A percentile compares a stretch with the other conserved stretches of the same genome.
These are phyloP conservation scores for Margaritifera margaritifera DNA, from an alignment of 2,888 invertebrate genomes.

Conservation along the genomic window DNA sequence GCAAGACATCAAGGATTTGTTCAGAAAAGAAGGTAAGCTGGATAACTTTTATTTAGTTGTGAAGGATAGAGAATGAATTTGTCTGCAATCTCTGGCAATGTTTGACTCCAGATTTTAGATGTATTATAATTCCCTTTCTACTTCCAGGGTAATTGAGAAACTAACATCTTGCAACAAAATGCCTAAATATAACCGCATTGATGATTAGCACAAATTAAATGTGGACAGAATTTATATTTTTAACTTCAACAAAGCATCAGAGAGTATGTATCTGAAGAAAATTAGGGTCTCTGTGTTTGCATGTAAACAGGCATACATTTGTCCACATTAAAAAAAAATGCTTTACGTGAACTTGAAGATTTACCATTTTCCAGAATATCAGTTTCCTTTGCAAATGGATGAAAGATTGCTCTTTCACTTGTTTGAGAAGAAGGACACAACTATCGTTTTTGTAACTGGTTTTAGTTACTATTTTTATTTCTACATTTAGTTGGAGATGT, in stretches of 20 bases:
- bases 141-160: too few species aligned
- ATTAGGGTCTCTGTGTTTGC: background rate
- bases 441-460: too few species aligned
- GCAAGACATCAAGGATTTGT: constrained; percentile 97
- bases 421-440: too few species aligned
- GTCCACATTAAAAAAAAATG: too few species aligned
- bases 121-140: background rate
- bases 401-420: too few species aligned
- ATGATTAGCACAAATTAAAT: too few species aligned
- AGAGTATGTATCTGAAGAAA: background rate
- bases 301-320: background rate
- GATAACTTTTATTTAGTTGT: background rate
- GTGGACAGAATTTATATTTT: too few species aligned
- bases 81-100: background rate
- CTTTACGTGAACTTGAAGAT: too few species aligned
- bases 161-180: too few species aligned
- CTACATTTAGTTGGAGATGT: constrained; percentile 86
- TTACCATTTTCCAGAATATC: background rate
- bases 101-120: background rate
- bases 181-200: too few species aligned
- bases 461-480: constrained; percentile 2
- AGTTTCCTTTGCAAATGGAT: too few species aligned
- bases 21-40: constrained; percentile 81
- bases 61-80: background rate
- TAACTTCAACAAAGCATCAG: background rate